phyloP scores from a whole-genome alignment of 1,140 invertebrate genomes.

The Parasteatoda tepidariorum region DNA sequence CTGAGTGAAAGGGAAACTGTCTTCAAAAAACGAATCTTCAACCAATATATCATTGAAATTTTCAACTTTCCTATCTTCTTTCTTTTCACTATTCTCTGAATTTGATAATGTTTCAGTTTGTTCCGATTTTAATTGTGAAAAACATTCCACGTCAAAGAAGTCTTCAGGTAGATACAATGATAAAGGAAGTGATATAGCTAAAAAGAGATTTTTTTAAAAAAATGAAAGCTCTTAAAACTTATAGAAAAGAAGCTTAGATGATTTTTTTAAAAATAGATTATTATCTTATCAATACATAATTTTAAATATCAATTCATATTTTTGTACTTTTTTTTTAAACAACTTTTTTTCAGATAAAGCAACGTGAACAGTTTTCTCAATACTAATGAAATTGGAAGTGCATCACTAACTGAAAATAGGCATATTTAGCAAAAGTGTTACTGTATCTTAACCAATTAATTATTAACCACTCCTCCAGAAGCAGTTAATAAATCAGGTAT shows the following conservation, averaged over 20 bases:
- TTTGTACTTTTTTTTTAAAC: background rate
- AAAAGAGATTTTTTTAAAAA: background rate
- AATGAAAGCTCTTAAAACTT: background rate
- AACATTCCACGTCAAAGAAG: constrained; percentile 46
- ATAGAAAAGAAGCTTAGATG: background rate
- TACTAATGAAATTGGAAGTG: background rate
- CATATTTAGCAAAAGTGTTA: too few relatives aligned
- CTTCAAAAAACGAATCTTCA: background rate
- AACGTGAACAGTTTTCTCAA: background rate
- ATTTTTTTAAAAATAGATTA: background rate
- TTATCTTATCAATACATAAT: background rate
- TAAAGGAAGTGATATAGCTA: constrained; percentile 23
- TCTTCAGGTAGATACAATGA: constrained; percentile 36
- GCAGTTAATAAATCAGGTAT: too few relatives aligned
- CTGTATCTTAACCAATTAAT: too few relatives aligned
- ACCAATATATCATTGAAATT: background rate
- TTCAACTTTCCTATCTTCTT: background rate
- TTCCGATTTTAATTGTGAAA: constrained; percentile 11
- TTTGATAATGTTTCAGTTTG: background rate
- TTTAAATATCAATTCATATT: background rate
- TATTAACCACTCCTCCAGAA: too few relatives aligned
- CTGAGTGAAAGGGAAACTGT: background rate
- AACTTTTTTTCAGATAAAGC: background rate
- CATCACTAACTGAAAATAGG: too few relatives aligned
- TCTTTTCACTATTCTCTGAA: background rate